Evolutionary conservation across 2,113 vertebrate species (phyloP).

Genomic region (Sialia sialis): DNA sequence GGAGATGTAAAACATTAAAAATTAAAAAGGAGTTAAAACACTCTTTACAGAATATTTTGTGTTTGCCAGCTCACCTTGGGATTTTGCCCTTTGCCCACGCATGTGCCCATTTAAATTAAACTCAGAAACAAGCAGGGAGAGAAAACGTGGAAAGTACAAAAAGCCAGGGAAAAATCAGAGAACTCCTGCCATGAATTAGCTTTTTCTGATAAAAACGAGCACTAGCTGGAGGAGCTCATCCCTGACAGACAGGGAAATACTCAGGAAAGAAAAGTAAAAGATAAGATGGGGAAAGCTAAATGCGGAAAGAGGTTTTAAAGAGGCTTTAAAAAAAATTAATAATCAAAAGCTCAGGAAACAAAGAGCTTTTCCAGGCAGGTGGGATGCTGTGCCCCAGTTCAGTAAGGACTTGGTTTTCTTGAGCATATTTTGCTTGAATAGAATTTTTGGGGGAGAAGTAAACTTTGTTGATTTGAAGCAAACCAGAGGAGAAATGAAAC

Average conservation of each 20-base stretch:
- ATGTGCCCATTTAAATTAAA: conserved; percentile 15
- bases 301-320: background rate
- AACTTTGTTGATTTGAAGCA: background rate
- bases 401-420: background rate
- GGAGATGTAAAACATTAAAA: conserved; percentile 11
- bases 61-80: background rate
- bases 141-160: background rate
- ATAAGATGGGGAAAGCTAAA: background rate
- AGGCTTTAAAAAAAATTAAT: background rate
- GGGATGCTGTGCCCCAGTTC: background rate
- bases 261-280: background rate
- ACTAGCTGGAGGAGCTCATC: background rate
- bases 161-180: background rate
- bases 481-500: background rate
- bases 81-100: conserved; percentile 3
- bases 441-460: background rate
- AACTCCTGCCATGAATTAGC: background rate
- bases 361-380: conserved; percentile 20
- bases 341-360: conserved; percentile 6
- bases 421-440: background rate
- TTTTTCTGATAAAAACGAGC: conserved; percentile 8
- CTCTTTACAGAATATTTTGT: background rate
- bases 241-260: background rate
- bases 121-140: background rate
- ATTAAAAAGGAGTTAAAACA: background rate